Evolutionary conservation across 1,140 invertebrate genomes (phyloP), one percentile per base, ranked within the genome.

Genomic region (Cotesia chilonis): DNA sequence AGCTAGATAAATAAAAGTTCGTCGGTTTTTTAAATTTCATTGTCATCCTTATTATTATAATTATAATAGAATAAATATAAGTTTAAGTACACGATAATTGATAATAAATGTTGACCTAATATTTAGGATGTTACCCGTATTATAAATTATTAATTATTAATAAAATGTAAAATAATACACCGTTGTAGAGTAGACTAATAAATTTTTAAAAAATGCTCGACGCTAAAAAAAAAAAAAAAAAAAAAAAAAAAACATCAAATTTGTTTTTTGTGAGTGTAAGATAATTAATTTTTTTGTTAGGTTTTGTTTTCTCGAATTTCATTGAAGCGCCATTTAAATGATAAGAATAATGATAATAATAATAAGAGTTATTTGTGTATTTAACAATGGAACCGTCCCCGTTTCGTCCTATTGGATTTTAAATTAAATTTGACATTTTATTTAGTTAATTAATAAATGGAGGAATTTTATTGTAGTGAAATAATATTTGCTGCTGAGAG

Each of bases 91-190:
- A 28, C 28, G 28, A 28, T 61, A 52, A 68, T 55, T 36, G 55
- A 65, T 28, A 65, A 64, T 37, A 10, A 64, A 60, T 72, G 55
- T 72, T 72, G 20, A 68, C 63, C 47, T 72, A 73, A 75, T 64
- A 75, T 69, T 65, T 72, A 75, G 68, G 67, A 55, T 52, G 72
- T 75, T 65, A 60, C 61, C 37, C 10, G 55, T 17, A 10, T 28
- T 41, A 4, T 17, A 6, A 68, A 14, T 20, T 28, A 17, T 52
- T n/a, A 20, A 17, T 47, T 64, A 41, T 28, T 28, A 1, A 38
- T n/a, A 12, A n/a, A 38, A 38, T n/a, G 7, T 51, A 66, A 47
- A 51, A 66, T 17, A 41, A 66, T 17, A 41, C 47, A 41, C 64
- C 38, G 64, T 66, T 66, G 51, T 20, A 66, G 38, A 12, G 57